Evolutionary conservation across 2,888 invertebrate genomes (phyloP), one percentile per base, ranked within the genome.

Genomic region (Andrena dorsata): DNA sequence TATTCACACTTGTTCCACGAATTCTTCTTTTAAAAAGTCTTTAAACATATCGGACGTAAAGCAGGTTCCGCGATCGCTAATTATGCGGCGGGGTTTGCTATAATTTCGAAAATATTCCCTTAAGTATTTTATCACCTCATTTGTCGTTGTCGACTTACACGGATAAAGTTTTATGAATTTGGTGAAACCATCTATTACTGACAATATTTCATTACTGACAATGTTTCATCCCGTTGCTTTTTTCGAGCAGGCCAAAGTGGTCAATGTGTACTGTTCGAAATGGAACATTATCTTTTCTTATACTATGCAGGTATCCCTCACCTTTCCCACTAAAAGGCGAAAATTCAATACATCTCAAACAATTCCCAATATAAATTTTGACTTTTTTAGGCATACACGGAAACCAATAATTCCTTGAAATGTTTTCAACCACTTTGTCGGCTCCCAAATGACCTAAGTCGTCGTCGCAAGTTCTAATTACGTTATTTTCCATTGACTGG

Each of bases 11-110:
- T 61, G 60, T 13, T 49, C 23, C 2, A 61, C 13, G 6, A 5
- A n/a, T 0, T 61, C 30, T 10, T 28, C n/a, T 13, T 35, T 16
- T 30, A 13, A 28, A 30, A 71, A 71, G 0, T 30, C 58, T 30
- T n/a, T 5, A 73, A 92, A 92, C 26, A 70, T 60, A 2, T 69
- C 49, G 0, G 89, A 89, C 6, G 90, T 90, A 75, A 92, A 92
- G 47, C 83, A 82, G n/a, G 71, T 20, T 32, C 61, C 61, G 8
- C 61, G 26, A 32, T 61, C 61, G 3, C 35, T 61, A 32, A 35
- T 35, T 8, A 61, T 35, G 3, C 61, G n/a, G 7, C 32, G 13
- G 6, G 32, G 58, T 56, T 26, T 26, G 6, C 83, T 85, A 65
- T 87, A 90, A 66, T 53, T 63, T 0, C 65, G n/a, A 60, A 89